phyloP scores from a whole-genome alignment of 2,888 invertebrate genomes.

The Xylocampa areola region DNA sequence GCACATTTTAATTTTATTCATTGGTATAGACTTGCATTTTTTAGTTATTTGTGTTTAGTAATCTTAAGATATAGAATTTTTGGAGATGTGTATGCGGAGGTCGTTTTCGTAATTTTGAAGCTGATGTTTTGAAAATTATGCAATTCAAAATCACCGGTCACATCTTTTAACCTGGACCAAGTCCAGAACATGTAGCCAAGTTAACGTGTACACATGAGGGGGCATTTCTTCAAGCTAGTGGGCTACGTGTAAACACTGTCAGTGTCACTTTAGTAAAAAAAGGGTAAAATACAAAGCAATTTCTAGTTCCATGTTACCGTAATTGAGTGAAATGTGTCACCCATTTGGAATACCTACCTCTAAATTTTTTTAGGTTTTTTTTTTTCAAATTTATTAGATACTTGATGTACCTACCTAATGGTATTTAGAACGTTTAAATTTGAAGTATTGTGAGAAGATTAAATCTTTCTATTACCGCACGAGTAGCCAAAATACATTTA shows the following conservation, averaged over 20 bases:
- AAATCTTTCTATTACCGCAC: too few species aligned
- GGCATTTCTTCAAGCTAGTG: constrained; percentile 78
- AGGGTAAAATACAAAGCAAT: constrained; percentile 76
- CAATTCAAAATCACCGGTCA: background rate
- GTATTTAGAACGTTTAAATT: too few species aligned
- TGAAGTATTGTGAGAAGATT: too few species aligned
- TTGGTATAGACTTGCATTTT: too few species aligned
- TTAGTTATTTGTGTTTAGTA: too few species aligned
- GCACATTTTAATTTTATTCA: too few species aligned
- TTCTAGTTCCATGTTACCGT: constrained; percentile 72
- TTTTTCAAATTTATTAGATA: background rate
- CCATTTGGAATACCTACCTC: constrained; percentile 16
- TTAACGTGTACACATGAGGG: constrained; percentile 77
- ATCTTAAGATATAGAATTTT: too few species aligned
- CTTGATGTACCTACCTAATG: too few species aligned
- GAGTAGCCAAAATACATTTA: too few species aligned
- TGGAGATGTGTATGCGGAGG: too few species aligned
- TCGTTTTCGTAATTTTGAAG: too few species aligned
- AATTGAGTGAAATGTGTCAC: constrained; percentile 65
- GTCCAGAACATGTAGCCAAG: constrained; percentile 66
- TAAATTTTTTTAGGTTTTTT: background rate
- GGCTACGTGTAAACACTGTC: constrained; percentile 79
- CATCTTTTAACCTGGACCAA: constrained; percentile 58
- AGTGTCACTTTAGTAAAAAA: constrained; percentile 77
- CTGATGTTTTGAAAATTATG: too few species aligned